Conservation (phyloP, 2,113 vertebrate species). For the Toxotes jaculatrix region DNA sequence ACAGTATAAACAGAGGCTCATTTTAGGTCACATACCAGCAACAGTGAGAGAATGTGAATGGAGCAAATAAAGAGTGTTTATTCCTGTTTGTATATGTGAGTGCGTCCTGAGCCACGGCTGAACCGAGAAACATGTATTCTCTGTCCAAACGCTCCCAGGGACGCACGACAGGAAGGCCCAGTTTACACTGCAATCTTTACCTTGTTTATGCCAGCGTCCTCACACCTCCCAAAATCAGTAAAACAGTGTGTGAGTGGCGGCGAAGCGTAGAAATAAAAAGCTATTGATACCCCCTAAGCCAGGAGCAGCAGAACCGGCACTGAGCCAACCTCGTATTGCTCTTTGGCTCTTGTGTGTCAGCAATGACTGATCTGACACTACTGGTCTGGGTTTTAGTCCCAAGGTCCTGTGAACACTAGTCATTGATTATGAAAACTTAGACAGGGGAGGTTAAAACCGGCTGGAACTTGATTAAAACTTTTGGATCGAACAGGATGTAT, state of each 20-base stretch:
- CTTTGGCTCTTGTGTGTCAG: conserved; percentile 29
- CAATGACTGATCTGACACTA: neutral
- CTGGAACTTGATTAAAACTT: neutral
- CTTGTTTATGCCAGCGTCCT: conserved; percentile 66
- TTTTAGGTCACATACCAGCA: conserved; percentile 49
- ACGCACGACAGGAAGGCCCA: conserved; percentile 75
- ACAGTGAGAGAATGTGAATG: conserved; percentile 57
- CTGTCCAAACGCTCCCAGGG: conserved; percentile 63
- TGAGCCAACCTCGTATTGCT: conserved; percentile 13
- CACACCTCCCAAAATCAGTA: conserved; percentile 66
- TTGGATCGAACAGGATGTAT: conserved; percentile 2
- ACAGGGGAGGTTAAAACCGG: conserved; percentile 16
- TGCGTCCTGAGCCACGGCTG: conserved; percentile 47
- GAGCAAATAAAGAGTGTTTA: conserved; percentile 63
- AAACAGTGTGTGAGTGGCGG: conserved; percentile 50
- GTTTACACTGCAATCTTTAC: conserved; percentile 68
- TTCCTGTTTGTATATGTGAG: conserved; percentile 75
- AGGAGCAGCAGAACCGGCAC: neutral
- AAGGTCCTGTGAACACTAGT: neutral
- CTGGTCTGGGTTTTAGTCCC: conserved; percentile 4
- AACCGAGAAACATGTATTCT: conserved; percentile 53
- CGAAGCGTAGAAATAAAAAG: conserved; percentile 53
- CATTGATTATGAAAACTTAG: conserved; percentile 1
- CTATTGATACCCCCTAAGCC: conserved; percentile 46
- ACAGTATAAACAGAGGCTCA: conserved; percentile 25